phyloP scores from a whole-genome alignment of 1,140 invertebrate genomes.

The Dinoponera quadriceps region DNA sequence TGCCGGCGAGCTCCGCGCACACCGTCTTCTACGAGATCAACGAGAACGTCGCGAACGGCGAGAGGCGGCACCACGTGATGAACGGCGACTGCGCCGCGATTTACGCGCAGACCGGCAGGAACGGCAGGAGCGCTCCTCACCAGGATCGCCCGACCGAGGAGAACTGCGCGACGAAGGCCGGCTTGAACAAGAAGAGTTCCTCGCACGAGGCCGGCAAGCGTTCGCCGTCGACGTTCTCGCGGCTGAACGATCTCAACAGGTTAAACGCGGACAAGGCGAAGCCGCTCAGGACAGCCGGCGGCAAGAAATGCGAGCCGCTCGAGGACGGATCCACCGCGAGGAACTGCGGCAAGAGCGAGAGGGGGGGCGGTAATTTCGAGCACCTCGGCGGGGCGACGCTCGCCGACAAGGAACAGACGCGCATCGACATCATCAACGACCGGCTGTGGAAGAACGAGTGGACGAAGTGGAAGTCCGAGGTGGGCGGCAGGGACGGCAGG shows the following conservation, averaged over 20 bases:
- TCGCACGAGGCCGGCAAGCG: conserved; percentile 8
- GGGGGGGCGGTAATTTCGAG: conserved; percentile 39
- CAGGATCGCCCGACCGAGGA: conserved; percentile 53
- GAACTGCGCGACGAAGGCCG: conserved; percentile 28
- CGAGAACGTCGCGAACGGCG: conserved; percentile 48
- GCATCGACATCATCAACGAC: conserved; percentile 82
- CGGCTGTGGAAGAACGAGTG: conserved; percentile 82
- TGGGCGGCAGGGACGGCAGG: conserved; percentile 22
- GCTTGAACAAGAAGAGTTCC: conserved; percentile 64
- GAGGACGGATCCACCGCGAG: conserved; percentile 21
- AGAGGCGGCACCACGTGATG: conserved; percentile 58
- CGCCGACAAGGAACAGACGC: conserved; percentile 62
- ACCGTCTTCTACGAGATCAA: conserved; percentile 57
- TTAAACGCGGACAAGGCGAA: conserved; percentile 67
- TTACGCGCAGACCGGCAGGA: conserved; percentile 40
- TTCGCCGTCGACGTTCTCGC: conserved; percentile 4
- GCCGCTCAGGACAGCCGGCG: conserved; percentile 21
- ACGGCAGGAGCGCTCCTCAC: conserved; percentile 24
- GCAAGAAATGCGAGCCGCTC: conserved; percentile 61
- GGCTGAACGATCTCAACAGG: conserved; percentile 45
- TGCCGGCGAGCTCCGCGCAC: conserved; percentile 54
- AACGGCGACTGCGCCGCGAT: conserved; percentile 59
- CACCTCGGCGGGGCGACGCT: conserved; percentile 19
- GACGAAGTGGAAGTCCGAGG: conserved; percentile 67
- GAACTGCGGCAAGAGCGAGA: conserved; percentile 64